phyloP scores from a whole-genome alignment of 2,113 vertebrate genomes.

The Lathamus discolor region DNA sequence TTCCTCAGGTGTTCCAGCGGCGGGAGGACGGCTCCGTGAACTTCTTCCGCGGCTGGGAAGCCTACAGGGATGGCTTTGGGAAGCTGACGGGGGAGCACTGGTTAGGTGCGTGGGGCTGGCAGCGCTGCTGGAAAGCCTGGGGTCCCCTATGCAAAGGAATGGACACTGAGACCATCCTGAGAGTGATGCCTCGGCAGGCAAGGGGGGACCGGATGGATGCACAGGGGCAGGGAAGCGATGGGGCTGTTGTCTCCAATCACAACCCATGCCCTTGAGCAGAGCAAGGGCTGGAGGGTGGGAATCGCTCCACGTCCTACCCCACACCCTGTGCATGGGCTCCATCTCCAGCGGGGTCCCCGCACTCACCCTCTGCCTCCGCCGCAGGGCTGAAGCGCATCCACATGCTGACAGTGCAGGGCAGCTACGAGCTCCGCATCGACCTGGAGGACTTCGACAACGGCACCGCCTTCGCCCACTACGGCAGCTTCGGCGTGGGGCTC shows the following conservation, averaged over 20 bases:
- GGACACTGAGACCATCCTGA: fast-evolving
- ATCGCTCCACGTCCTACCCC: fast-evolving
- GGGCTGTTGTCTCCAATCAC: background rate
- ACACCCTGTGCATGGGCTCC: background rate
- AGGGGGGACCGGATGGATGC: background rate
- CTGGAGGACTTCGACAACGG: conserved; percentile 95
- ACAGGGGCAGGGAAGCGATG: background rate
- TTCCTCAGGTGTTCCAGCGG: conserved; percentile 89
- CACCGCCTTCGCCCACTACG: conserved; percentile 89
- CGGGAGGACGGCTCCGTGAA: conserved; percentile 92
- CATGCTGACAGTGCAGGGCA: conserved; percentile 88
- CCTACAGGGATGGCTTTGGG: conserved; percentile 92
- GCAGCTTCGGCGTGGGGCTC: conserved; percentile 91
- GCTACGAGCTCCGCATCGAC: conserved; percentile 93
- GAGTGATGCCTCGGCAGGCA: fast-evolving
- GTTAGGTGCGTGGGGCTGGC: conserved; percentile 81
- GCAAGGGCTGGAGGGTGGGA: background rate
- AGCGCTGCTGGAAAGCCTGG: background rate
- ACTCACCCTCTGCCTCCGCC: background rate
- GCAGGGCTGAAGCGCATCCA: conserved; percentile 91
- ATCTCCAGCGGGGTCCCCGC: fast-evolving
- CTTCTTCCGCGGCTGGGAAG: conserved; percentile 95
- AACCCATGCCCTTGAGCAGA: fast-evolving
- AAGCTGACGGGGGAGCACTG: conserved; percentile 97
- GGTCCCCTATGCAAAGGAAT: background rate